Evolutionary conservation across 1,140 invertebrate genomes (phyloP).

Genomic region (Drosophila seguyi): DNA sequence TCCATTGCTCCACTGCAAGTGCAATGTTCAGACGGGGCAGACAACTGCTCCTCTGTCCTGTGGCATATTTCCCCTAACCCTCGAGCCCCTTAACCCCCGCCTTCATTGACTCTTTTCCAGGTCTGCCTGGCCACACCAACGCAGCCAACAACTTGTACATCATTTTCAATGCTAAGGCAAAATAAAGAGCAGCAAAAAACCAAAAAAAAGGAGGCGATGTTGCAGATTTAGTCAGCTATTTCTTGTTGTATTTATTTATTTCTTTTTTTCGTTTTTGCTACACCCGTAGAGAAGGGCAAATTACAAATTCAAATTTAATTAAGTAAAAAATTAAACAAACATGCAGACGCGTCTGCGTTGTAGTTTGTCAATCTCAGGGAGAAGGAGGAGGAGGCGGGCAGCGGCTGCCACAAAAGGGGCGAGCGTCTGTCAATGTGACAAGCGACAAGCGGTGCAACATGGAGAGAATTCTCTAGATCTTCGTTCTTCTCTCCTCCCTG

Average conservation of each 20-base stretch:
- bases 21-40: slow-evolving; percentile 36
- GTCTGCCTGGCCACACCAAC: slow-evolving; percentile 70
- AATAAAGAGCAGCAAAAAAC: slow-evolving; percentile 59
- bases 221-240: slow-evolving; percentile 69
- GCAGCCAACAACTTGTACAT: slow-evolving; percentile 78
- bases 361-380: slow-evolving; percentile 64
- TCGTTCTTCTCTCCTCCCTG: neutral
- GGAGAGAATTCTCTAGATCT: slow-evolving; percentile 44
- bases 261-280: neutral
- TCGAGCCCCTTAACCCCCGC: slow-evolving; percentile 8
- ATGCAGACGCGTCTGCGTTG: slow-evolving; percentile 79
- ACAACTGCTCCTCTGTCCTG: slow-evolving; percentile 30
- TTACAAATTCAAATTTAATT: slow-evolving; percentile 84
- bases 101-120: slow-evolving; percentile 48
- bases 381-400: neutral
- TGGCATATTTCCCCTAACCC: neutral
- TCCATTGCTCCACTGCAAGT: slow-evolving; percentile 40
- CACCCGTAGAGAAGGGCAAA: slow-evolving; percentile 69
- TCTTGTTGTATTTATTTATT: slow-evolving; percentile 38
- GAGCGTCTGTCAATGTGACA: slow-evolving; percentile 78
- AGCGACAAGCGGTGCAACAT: slow-evolving; percentile 78
- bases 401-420: neutral
- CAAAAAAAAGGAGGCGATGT: slow-evolving; percentile 24
- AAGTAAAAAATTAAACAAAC: slow-evolving; percentile 84
- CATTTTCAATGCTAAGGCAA: slow-evolving; percentile 81